Evolutionary conservation across 2,888 invertebrate genomes (phyloP), one percentile per base, ranked within the genome.

Genomic region (Agelastica alni): DNA sequence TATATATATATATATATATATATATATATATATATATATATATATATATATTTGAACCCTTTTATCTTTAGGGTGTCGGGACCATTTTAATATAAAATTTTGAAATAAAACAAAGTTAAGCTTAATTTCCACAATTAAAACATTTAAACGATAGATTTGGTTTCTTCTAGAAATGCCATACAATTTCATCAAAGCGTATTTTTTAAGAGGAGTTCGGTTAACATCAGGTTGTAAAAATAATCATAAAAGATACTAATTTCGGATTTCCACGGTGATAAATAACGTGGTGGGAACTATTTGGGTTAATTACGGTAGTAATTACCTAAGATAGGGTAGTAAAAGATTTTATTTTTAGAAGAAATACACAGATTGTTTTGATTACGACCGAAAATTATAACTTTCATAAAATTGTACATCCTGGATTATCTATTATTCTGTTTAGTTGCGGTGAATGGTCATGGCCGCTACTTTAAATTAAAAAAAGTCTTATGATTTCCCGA

Each of bases 251-350:
- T 34, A 16, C 12, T 34, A 34, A 34, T 34, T 34, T 34, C 16
- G 12, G 14, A 34, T 34, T 34, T 34, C 14, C n/a, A 34, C 9
- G 34, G 34, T 34, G 9, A 7, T 14, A 34, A 34, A 16, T 34
- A 34, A 34, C 13, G 14, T 34, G n/a, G n/a, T 30, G 6, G 14
- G 14, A 34, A 34, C 3, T 34, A 34, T 34, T 34, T 34, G 16
- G 34, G 34, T 34, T 34, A 34, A 34, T 34, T 34, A 16, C 14
- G 14, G 3, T 2, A 14, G 2, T 34, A 34, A 34, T 34, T 34
- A 34, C 14, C 5, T 5, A 16, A 34, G 34, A 34, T 14, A 34
- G 34, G 34, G 34, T 16, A 34, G 34, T 34, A 34, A 34, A 30
- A 17, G 9, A 34, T 34, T 34, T 34, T 34, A 34, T 34, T 34